phyloP scores from a whole-genome alignment of 2,113 vertebrate genomes.

The Nannobrachium achirus region DNA sequence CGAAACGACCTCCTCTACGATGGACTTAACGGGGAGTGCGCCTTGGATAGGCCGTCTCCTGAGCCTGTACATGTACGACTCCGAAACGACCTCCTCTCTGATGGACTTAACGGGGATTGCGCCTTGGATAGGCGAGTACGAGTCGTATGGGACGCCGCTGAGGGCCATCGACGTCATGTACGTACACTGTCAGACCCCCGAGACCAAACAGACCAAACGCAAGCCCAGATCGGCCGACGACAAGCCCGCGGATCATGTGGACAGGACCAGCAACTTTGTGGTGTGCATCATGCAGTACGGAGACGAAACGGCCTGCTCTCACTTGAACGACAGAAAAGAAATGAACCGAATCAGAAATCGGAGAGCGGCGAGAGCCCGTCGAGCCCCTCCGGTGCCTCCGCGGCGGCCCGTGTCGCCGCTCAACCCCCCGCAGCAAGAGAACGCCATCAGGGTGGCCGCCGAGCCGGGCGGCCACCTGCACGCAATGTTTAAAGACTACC shows the following conservation, averaged over 20 bases:
- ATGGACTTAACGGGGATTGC: background rate
- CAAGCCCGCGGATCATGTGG: background rate
- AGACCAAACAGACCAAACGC: background rate
- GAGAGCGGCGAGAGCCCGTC: background rate
- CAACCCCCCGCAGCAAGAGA: no score
- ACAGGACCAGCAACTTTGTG: background rate
- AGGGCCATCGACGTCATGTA: background rate
- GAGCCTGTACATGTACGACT: conserved; percentile 1
- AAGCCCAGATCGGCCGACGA: background rate
- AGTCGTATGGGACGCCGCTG: background rate
- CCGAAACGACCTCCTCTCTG: background rate
- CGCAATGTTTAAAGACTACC: no score
- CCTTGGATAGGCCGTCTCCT: no score
- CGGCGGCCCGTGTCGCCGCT: no score
- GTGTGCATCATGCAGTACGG: background rate
- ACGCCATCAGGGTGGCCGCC: no score
- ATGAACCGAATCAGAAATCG: background rate
- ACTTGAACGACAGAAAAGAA: background rate
- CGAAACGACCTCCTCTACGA: background rate
- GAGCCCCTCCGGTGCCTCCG: no score
- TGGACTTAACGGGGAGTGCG: no score
- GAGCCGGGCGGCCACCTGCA: no score
- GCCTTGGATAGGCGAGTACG: background rate
- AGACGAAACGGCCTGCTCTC: background rate
- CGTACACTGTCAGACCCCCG: background rate